Conservation (phyloP, 1,140 invertebrate genomes). For the Ceratitis capitata region DNA sequence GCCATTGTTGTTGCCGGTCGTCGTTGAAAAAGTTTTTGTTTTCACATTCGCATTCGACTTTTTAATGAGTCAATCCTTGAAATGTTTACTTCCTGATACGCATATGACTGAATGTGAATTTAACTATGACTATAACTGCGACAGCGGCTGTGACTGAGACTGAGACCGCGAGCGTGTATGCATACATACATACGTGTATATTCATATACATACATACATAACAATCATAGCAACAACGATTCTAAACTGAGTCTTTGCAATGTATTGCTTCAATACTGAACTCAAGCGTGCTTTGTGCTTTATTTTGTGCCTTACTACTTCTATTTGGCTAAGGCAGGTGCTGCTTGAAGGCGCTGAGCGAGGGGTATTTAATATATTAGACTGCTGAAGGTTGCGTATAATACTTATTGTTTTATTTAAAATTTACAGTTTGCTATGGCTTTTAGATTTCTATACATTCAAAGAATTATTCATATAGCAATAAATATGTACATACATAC, state of each 20-base stretch:
- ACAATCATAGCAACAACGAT: background rate
- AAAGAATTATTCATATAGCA: background rate
- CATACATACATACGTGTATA: background rate
- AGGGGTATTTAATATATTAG: constrained; percentile 50
- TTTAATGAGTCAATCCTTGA: constrained; percentile 66
- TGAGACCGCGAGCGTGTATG: background rate
- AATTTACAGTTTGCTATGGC: constrained; percentile 27
- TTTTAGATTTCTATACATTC: background rate
- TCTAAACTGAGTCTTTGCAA: background rate
- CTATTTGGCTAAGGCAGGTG: background rate
- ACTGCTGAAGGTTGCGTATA: constrained; percentile 63
- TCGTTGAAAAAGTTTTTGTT: constrained; percentile 40
- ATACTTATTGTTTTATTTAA: constrained; percentile 38
- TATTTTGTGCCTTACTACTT: background rate
- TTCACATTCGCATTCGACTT: constrained; percentile 53
- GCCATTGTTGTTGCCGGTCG: constrained; percentile 40
- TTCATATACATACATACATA: background rate
- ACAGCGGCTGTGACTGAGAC: background rate
- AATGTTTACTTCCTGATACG: constrained; percentile 65
- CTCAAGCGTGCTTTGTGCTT: constrained; percentile 57
- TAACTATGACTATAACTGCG: constrained; percentile 28
- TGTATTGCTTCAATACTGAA: constrained; percentile 55
- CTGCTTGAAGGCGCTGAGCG: background rate
- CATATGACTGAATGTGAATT: constrained; percentile 48
- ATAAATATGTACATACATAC: background rate